Percentiles rank a stretch among this genome's conserved stretches.
Conservation (phyloP, 2,113 vertebrate species). For the Cebus imitator region DNA sequence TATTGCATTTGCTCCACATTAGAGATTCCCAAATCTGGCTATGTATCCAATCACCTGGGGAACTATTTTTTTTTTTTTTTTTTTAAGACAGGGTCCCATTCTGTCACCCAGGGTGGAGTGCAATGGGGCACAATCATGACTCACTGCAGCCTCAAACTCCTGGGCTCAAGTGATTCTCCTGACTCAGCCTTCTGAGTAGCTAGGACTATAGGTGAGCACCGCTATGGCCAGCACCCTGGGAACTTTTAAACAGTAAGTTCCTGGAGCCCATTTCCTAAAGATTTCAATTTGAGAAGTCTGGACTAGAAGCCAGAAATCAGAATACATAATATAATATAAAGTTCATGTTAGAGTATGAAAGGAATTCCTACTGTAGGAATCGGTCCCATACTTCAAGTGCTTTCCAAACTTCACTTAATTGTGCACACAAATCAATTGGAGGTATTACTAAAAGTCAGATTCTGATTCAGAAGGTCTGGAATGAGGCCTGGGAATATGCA, state of each 20-base stretch:
- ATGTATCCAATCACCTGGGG: background rate
- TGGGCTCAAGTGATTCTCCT: background rate
- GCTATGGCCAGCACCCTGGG: too few species aligned
- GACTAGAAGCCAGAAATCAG: background rate
- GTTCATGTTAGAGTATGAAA: constrained; percentile 12
- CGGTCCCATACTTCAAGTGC: background rate
- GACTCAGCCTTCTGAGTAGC: background rate
- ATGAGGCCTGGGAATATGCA: background rate
- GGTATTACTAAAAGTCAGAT: constrained; percentile 2
- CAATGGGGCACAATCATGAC: background rate
- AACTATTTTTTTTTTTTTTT: background rate
- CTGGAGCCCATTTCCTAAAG: background rate
- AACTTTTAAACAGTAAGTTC: background rate
- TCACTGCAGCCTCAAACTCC: background rate
- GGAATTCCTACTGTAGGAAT: background rate
- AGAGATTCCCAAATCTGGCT: background rate
- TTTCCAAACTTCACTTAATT: constrained; percentile 51
- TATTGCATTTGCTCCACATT: background rate
- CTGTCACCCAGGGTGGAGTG: background rate
- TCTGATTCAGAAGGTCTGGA: constrained; percentile 3
- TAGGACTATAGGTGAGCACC: too few species aligned
- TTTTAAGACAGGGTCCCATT: background rate
- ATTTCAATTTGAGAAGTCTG: constrained; percentile 28
- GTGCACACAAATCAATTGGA: background rate
- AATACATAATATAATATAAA: constrained; percentile 27